A percentile compares a stretch with the other conserved stretches of the same genome.
Evolutionary conservation across 2,113 vertebrate species (phyloP).

Genomic region (Holacanthus passer): DNA sequence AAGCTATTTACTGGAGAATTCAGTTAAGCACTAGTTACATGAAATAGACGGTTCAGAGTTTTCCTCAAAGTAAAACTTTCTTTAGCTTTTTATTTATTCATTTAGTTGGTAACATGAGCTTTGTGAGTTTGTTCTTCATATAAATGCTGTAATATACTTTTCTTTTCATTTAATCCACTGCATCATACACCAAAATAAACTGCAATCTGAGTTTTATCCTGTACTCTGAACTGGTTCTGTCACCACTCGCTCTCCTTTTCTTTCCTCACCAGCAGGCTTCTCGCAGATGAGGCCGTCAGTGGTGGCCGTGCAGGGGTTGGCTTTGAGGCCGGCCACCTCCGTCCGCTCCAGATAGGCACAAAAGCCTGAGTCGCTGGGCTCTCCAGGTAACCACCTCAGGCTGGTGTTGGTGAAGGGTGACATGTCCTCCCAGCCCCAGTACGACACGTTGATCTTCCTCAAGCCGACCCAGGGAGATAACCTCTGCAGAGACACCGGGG

Average conservation of each 20-base stretch:
- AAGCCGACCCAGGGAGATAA: slow-evolving; percentile 95
- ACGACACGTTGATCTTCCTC: slow-evolving; percentile 95
- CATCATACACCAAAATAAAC: too few relatives aligned
- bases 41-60: not conserved
- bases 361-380: slow-evolving; percentile 94
- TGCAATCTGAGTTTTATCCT: not conserved
- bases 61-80: too few relatives aligned
- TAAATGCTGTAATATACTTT: too few relatives aligned
- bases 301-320: slow-evolving; percentile 91
- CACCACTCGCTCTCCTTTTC: not conserved
- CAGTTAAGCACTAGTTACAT: not conserved
- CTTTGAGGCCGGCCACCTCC: slow-evolving; percentile 86
- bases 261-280: slow-evolving; percentile 86
- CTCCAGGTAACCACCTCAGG: slow-evolving; percentile 88
- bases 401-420: slow-evolving; percentile 92
- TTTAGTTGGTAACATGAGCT: too few relatives aligned
- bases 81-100: too few relatives aligned
- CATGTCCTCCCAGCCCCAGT: slow-evolving; percentile 97
- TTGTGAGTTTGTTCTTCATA: too few relatives aligned
- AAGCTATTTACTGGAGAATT: too few relatives aligned
- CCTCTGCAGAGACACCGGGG: slow-evolving; percentile 81
- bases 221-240: too few relatives aligned
- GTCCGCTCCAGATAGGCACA: slow-evolving; percentile 90
- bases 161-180: too few relatives aligned
- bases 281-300: slow-evolving; percentile 94